phyloP scores from a whole-genome alignment of 2,113 vertebrate species.

The Ptyas mucosa region DNA sequence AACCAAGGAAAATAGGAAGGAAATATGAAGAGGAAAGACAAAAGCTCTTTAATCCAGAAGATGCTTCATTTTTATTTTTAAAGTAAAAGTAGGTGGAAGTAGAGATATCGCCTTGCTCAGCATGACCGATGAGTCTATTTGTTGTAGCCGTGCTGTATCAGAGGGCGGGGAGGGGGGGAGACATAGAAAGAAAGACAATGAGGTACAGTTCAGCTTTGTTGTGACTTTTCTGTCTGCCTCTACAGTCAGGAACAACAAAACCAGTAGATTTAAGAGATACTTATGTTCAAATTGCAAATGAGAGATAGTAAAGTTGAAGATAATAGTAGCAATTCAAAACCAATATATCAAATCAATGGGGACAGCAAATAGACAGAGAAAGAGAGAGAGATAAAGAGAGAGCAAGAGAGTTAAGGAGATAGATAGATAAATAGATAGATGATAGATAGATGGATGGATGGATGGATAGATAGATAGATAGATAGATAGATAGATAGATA shows the following conservation, averaged over 20 bases:
- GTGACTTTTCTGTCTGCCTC: background rate
- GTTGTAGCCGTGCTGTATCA: background rate
- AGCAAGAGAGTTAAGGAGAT: too few species aligned
- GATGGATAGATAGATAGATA: too few species aligned
- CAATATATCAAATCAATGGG: too few species aligned
- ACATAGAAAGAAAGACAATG: background rate
- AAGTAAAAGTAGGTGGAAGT: background rate
- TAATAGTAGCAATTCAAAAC: background rate
- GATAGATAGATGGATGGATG: too few species aligned
- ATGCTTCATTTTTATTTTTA: background rate
- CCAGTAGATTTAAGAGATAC: background rate
- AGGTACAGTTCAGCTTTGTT: background rate
- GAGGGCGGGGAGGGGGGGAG: too few species aligned
- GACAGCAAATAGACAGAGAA: too few species aligned
- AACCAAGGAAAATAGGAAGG: conserved; percentile 33
- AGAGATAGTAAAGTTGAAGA: background rate
- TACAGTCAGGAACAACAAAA: background rate
- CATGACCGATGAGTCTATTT: background rate
- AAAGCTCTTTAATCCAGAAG: conserved; percentile 50
- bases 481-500: too few species aligned
- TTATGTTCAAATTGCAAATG: background rate
- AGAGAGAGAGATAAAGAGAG: too few species aligned
- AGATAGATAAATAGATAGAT: too few species aligned
- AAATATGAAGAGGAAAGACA: conserved; percentile 23
- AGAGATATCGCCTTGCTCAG: background rate